A percentile compares a stretch with the other conserved stretches of the same genome.
These are phyloP conservation scores for Myotis myotis DNA, from an alignment of 2,797 vertebrate genomes.

Conservation along the genomic window DNA sequence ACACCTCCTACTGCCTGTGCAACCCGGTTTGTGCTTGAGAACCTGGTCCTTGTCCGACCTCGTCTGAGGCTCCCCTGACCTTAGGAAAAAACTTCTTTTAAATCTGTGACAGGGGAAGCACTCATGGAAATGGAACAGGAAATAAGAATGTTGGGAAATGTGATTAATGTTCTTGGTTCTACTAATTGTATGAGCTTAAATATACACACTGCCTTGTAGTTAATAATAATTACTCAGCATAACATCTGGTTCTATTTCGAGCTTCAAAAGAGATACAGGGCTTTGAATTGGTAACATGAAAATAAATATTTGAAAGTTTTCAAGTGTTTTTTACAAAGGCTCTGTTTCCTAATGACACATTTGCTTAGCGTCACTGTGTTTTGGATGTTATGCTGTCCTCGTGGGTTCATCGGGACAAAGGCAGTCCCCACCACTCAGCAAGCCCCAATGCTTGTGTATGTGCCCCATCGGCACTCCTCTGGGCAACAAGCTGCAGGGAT, in stretches of 20 bases:
- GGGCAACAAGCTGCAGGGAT: too few species aligned
- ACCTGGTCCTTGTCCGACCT: not conserved
- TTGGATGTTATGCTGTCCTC: not conserved
- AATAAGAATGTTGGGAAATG: not conserved
- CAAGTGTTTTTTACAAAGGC: not conserved
- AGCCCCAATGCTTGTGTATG: too few species aligned
- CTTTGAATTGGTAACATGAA: not conserved
- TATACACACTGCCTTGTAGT: not conserved
- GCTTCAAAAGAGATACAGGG: not conserved
- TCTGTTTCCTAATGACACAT: not conserved
- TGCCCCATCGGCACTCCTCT: too few species aligned
- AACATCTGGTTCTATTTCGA: not conserved
- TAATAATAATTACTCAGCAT: not conserved
- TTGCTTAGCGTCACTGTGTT: not conserved
- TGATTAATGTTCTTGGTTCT: not conserved
- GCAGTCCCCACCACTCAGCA: not conserved
- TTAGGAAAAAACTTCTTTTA: not conserved
- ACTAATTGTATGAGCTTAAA: not conserved
- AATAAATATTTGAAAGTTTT: not conserved
- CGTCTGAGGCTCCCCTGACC: not conserved
- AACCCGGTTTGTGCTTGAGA: not conserved
- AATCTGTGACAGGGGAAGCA: not conserved
- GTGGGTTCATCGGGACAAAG: not conserved
- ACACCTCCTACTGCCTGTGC: not conserved
- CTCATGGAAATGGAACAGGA: not conserved